These are phyloP conservation scores for Netelia melanura DNA, from an alignment of 2,888 invertebrate genomes.

Conservation along the genomic window DNA sequence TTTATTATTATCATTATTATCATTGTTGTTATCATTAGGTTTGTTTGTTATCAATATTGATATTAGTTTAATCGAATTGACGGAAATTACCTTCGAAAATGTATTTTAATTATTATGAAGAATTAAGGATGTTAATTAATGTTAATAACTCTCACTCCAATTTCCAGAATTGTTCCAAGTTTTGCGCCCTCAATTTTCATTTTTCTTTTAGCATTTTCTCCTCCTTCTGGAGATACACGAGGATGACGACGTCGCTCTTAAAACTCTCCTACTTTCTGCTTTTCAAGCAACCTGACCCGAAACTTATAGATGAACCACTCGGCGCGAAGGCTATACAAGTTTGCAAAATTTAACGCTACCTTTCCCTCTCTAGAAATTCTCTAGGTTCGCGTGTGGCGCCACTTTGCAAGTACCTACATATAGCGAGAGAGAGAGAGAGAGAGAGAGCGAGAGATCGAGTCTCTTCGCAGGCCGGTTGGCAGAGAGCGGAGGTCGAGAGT, in stretches of 20 bases:
- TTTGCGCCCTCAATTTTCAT: neutral
- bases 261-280: neutral
- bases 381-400: constrained; percentile 12
- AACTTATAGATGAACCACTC: constrained; percentile 46
- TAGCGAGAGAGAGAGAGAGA: neutral
- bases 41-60: neutral
- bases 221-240: neutral
- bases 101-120: neutral
- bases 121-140: neutral
- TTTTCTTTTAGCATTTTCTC: neutral
- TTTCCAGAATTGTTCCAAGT: constrained; percentile 2
- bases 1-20: neutral
- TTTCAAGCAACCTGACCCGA: constrained; percentile 10
- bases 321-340: constrained; percentile 36
- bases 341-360: constrained; percentile 49
- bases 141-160: neutral
- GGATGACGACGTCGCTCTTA: neutral
- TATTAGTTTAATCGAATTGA: neutral
- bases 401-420: neutral
- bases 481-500: constrained; percentile 10
- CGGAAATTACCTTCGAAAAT: neutral
- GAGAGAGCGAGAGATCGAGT: neutral
- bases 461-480: neutral
- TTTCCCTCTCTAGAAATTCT: constrained; percentile 27
- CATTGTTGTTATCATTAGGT: neutral